Conservation (phyloP, 1,140 invertebrate genomes). For the Temnothorax longispinosus region DNA sequence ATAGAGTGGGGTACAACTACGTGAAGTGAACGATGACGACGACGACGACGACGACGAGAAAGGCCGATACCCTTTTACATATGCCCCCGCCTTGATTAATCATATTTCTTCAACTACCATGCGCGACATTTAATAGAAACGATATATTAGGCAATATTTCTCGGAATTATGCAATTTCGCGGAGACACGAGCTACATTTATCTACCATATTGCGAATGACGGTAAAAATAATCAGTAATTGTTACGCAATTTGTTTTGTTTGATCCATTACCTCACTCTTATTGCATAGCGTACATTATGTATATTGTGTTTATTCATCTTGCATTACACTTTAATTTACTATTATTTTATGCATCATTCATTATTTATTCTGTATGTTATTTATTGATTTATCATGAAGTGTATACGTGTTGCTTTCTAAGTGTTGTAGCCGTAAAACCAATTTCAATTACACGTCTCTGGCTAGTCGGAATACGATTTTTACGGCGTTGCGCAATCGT, state of each 20-base stretch:
- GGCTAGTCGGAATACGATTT: background rate
- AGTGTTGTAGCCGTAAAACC: background rate
- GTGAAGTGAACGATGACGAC: slow-evolving; percentile 26
- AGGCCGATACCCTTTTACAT: slow-evolving; percentile 55
- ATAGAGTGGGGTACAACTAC: slow-evolving; percentile 8
- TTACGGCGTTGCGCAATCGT: slow-evolving; percentile 36
- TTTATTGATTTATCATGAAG: background rate
- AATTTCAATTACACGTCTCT: background rate
- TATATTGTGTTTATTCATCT: background rate
- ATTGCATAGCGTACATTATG: background rate
- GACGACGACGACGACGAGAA: slow-evolving; percentile 45
- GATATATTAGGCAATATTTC: background rate
- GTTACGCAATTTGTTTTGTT: background rate
- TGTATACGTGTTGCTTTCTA: background rate
- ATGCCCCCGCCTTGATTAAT: slow-evolving; percentile 24
- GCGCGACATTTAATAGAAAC: background rate
- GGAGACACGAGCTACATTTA: background rate
- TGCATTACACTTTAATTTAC: background rate
- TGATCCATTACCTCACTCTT: background rate
- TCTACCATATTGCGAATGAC: background rate
- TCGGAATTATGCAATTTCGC: background rate
- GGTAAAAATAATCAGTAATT: slow-evolving; percentile 1
- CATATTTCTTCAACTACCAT: background rate
- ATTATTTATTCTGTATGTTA: background rate
- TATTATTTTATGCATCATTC: background rate